Evolutionary conservation across 2,797 vertebrate species (phyloP).

Genomic region (Chrosomus eos): DNA sequence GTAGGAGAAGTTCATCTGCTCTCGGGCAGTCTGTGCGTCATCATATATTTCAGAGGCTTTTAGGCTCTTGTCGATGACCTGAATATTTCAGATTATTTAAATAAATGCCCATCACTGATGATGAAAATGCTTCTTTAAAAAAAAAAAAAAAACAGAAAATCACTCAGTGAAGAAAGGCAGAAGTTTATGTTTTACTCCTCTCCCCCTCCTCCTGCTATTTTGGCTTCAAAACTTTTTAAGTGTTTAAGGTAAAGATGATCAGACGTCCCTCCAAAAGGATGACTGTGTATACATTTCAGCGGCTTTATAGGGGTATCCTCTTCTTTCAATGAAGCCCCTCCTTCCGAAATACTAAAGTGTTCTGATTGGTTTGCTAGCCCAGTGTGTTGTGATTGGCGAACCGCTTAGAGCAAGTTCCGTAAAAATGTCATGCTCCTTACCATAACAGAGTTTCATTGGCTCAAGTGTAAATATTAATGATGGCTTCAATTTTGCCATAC

Average conservation of each 20-base stretch:
- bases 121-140: conserved; percentile 14
- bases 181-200: not conserved
- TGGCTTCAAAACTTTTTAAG: not conserved
- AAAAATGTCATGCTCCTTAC: too few species aligned
- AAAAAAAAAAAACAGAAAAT: not conserved
- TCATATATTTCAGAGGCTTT: conserved; percentile 34
- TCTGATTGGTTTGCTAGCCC: too few species aligned
- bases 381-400: too few species aligned
- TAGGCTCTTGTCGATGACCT: conserved; percentile 20
- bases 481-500: too few species aligned
- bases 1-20: conserved; percentile 33
- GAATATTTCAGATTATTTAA: conserved; percentile 14
- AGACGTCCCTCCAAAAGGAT: not conserved
- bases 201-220: not conserved
- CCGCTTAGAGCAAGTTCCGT: too few species aligned
- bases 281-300: not conserved
- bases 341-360: too few species aligned
- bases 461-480: too few species aligned
- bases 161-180: not conserved
- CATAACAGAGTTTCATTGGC: too few species aligned
- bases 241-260: not conserved
- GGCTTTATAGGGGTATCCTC: not conserved
- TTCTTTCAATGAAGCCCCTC: too few species aligned
- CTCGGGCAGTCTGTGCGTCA: conserved; percentile 19
- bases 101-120: not conserved